A percentile compares a stretch with the other conserved stretches of the same genome.
Conservation (phyloP, 2,113 vertebrate genomes). For the Eurystomus gularis region DNA sequence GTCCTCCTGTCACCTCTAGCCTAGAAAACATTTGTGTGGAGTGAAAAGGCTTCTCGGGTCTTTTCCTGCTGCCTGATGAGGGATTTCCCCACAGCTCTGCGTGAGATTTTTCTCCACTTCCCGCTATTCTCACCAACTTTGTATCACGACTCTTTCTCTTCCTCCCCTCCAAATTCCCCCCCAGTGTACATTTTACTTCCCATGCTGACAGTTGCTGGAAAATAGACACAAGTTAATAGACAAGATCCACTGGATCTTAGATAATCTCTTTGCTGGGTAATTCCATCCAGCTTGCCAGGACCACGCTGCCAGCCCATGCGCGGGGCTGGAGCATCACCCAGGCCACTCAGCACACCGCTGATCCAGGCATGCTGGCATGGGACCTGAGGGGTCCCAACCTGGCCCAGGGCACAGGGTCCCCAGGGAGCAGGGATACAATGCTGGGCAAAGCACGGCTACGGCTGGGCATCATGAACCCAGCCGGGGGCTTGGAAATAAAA, state of each 20-base stretch:
- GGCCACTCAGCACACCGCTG: rapidly evolving
- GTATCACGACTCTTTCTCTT: background rate
- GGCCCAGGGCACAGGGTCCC: background rate
- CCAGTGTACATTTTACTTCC: background rate
- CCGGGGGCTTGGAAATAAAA: background rate
- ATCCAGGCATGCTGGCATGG: rapidly evolving
- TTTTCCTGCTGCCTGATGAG: background rate
- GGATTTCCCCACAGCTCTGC: background rate
- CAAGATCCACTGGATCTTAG: background rate
- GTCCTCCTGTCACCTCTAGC: background rate
- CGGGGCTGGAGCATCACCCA: background rate
- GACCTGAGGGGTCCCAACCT: background rate
- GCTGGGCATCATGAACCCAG: background rate
- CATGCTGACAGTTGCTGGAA: background rate
- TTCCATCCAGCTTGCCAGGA: background rate
- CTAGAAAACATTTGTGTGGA: background rate
- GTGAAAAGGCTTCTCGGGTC: background rate
- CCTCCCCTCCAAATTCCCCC: background rate
- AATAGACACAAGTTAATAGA: background rate
- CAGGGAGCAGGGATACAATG: background rate
- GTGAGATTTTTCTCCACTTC: background rate
- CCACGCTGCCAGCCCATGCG: background rate
- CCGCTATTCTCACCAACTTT: background rate
- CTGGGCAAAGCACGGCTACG: background rate
- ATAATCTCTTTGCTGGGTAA: background rate